Evolutionary conservation across 2,797 vertebrate species (phyloP), one percentile per base, ranked within the genome.

Genomic region (Esox masquinongy): DNA sequence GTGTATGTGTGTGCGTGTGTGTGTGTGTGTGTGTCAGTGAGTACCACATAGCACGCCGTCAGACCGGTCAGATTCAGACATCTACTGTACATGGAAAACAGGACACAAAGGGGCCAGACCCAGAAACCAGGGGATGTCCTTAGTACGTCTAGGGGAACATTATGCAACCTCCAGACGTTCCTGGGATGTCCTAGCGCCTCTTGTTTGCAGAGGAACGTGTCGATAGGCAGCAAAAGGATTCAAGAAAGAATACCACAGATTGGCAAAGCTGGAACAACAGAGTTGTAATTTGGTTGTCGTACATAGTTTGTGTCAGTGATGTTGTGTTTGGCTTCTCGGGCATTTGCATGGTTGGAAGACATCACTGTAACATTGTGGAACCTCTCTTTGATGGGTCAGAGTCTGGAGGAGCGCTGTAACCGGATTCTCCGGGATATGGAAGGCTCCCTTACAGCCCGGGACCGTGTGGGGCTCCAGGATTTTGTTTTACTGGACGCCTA

Each of bases 381-480:
- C 64, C 66, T 17, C 34, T 36, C 80, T 31, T 19, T 78, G 24
- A 59, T 80, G 1, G 17, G 36, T 63, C 71, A 95, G 94, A 92
- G 93, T 74, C 93, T 96, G 83, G 96, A 96, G 0, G 90, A 90
- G 70, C 92, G 95, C 61, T 95, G 92, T 79, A 86, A 91, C 69
- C 92, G 91, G 3, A 95, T 94, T 84, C 86, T 92, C 39, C 90
- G 90, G 74, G 93, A 95, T 91, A 97, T 98, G 96, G 98, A 99
- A 82, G 94, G 96, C 16, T 91, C 96, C 0, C 93, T 99, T 85
- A 96, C 95, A 0, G 96, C 97, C 19, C 92, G 97, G 70, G 97
- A 99, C 86, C 95, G 94, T 7, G 97, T 99, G 0, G 97, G 98
- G 22, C 95, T 99, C 84, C 97, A 99, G 87, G 98, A 99, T 81